Percentiles rank a stretch among this genome's conserved stretches.
Evolutionary conservation across 2,888 invertebrate genomes (phyloP).

Genomic region (Pachycephus smyrnensis): DNA sequence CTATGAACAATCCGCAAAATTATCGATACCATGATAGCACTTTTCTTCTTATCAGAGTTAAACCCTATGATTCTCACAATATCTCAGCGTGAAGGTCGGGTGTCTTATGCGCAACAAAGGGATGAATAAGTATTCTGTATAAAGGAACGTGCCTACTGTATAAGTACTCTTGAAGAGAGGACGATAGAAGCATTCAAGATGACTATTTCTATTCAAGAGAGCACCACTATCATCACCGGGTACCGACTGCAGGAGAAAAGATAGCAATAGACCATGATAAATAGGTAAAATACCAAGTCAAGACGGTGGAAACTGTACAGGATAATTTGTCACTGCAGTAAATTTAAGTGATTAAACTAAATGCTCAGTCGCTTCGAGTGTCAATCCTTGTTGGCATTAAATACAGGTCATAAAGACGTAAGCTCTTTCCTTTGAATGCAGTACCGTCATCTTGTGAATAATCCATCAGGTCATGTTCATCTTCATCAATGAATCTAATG

Average conservation of each 20-base stretch:
- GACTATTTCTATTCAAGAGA: background rate
- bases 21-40: background rate
- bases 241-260: background rate
- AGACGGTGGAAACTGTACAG: background rate
- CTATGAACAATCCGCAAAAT: background rate
- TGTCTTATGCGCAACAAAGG: background rate
- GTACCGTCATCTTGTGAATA: background rate
- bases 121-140: background rate
- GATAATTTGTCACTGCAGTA: background rate
- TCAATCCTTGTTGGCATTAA: background rate
- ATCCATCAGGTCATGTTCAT: constrained; percentile 38
- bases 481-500: constrained; percentile 63
- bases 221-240: background rate
- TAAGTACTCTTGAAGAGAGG: background rate
- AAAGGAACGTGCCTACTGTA: background rate
- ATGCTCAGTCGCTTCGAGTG: background rate
- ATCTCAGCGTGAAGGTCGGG: background rate
- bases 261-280: background rate
- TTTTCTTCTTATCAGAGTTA: background rate
- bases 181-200: background rate
- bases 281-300: background rate
- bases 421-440: background rate
- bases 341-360: background rate
- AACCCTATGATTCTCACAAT: background rate
- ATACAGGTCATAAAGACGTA: background rate